These are phyloP conservation scores for Pentamera pediparva DNA, from an alignment of 53 echinoderm and acorn worm species.

Conservation along the genomic window DNA sequence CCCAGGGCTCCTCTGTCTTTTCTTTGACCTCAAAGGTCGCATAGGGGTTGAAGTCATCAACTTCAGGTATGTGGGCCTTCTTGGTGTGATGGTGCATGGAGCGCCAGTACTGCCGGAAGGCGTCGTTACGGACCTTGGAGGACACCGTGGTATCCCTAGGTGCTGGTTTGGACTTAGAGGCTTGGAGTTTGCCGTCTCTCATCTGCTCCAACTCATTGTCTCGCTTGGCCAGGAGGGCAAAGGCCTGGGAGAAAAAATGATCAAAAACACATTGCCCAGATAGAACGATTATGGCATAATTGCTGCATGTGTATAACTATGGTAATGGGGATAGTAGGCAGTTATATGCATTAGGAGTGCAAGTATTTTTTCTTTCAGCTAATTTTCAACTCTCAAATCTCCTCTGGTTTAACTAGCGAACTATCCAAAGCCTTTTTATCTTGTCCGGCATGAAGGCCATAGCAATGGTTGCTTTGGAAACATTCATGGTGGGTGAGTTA, in stretches of 20 bases:
- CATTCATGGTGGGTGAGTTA: too few relatives aligned
- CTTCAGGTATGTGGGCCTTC: constrained; percentile 59
- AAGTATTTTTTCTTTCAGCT: too few relatives aligned
- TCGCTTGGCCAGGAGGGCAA: constrained; percentile 63
- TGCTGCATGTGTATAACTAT: too few relatives aligned
- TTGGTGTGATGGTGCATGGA: constrained; percentile 63
- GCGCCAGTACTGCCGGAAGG: constrained; percentile 75
- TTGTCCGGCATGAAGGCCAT: too few relatives aligned
- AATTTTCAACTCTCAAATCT: too few relatives aligned
- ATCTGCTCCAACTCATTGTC: constrained; percentile 74
- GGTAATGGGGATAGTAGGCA: too few relatives aligned
- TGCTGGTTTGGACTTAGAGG: constrained; percentile 37
- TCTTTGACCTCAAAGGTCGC: constrained; percentile 35
- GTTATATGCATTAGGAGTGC: too few relatives aligned
- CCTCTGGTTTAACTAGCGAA: too few relatives aligned
- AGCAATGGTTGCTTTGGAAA: too few relatives aligned
- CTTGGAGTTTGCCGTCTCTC: constrained; percentile 65
- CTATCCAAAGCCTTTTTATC: too few relatives aligned
- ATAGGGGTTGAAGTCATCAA: constrained; percentile 73
- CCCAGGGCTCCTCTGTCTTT: constrained; percentile 60
- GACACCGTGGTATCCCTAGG: constrained; percentile 39
- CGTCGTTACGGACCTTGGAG: constrained; percentile 48
- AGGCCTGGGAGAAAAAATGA: constrained; percentile 41
- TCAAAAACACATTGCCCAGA: too few relatives aligned
- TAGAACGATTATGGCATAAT: too few relatives aligned